Conservation (phyloP, 2,797 vertebrate genomes). For the Cebuella pygmaea region DNA sequence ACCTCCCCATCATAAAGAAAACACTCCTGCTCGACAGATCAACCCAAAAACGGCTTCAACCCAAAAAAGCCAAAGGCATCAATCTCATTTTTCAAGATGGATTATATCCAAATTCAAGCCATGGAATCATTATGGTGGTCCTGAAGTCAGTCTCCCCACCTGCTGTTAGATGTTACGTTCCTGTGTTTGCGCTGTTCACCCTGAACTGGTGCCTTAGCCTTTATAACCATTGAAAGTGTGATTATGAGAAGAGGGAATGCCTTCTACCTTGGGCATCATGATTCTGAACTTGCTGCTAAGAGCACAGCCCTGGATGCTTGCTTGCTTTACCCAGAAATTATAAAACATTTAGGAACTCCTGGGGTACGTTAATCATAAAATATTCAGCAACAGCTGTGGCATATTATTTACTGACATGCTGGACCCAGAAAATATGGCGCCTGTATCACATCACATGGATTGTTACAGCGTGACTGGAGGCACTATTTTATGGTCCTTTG, state of each 20-base stretch:
- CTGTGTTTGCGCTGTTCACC: background rate
- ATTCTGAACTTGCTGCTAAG: slow-evolving; percentile 25
- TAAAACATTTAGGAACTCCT: slow-evolving; percentile 73
- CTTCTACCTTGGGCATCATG: background rate
- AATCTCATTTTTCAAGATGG: slow-evolving; percentile 9
- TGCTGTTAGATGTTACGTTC: background rate
- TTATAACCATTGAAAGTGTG: background rate
- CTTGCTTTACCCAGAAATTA: slow-evolving; percentile 74
- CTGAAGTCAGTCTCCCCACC: background rate
- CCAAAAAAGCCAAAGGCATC: background rate
- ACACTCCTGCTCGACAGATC: background rate
- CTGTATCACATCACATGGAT: background rate
- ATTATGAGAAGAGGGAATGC: background rate
- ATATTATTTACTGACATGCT: slow-evolving; percentile 65
- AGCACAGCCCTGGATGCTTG: background rate
- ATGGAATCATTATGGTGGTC: background rate
- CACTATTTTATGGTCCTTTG: background rate
- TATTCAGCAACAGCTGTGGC: slow-evolving; percentile 78
- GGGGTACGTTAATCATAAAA: slow-evolving; percentile 71
- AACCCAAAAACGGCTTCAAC: background rate
- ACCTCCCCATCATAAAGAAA: background rate
- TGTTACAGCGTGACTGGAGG: background rate
- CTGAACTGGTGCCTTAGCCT: background rate
- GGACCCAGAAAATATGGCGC: slow-evolving; percentile 36
- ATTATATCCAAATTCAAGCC: background rate